Conservation (phyloP, 92 coral and sea anemone species). For the Phymanthus crucifer region DNA sequence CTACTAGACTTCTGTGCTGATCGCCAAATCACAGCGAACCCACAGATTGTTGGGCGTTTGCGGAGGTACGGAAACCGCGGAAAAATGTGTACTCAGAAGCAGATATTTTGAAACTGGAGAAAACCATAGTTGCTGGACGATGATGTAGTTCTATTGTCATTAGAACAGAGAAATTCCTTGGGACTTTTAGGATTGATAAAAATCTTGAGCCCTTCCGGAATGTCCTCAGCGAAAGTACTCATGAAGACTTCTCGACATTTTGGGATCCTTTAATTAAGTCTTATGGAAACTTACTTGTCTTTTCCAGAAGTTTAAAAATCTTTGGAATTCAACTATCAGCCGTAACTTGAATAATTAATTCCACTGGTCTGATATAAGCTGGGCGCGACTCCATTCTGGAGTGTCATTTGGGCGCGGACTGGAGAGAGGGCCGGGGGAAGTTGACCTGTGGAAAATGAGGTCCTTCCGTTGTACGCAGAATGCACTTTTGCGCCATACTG, state of each 20-base stretch:
- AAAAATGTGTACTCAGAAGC: background rate
- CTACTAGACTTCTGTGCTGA: too few species aligned
- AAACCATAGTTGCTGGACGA: background rate
- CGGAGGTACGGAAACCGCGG: too few species aligned
- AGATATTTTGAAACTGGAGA: background rate
- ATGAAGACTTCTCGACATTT: slow-evolving; percentile 3
- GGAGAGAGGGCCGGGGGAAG: background rate
- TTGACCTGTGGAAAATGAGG: too few species aligned
- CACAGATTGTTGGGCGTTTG: too few species aligned
- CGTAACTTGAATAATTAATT: background rate
- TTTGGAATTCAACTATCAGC: slow-evolving; percentile 10
- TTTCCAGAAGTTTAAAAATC: background rate
- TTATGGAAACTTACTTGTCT: background rate
- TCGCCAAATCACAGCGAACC: too few species aligned
- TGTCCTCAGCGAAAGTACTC: background rate
- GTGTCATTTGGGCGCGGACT: background rate
- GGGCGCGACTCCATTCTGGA: background rate
- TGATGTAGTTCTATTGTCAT: background rate
- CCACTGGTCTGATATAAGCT: background rate
- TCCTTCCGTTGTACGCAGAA: too few species aligned
- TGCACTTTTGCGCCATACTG: too few species aligned
- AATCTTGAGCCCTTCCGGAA: slow-evolving; percentile 20
- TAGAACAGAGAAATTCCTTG: background rate
- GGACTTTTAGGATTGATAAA: slow-evolving; percentile 15
- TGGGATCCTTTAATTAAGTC: slow-evolving; percentile 3